These are phyloP conservation scores for Myrmecophaga tridactyla DNA, from an alignment of 2,113 vertebrate species.

Conservation along the genomic window DNA sequence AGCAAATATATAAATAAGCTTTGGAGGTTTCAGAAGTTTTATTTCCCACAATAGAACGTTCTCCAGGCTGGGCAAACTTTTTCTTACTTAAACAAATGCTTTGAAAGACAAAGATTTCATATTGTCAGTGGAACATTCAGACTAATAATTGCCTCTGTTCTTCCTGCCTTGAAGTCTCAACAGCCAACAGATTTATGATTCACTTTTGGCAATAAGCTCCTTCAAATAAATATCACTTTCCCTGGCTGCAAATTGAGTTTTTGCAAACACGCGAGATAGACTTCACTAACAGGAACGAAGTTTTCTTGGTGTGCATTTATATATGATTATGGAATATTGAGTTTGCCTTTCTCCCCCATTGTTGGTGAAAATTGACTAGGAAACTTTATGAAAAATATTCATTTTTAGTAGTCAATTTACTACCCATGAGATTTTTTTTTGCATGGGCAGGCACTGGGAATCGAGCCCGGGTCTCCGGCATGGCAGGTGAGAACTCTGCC, in stretches of 20 bases:
- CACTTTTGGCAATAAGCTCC: conserved; percentile 73
- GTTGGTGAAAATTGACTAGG: background rate
- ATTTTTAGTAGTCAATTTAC: background rate
- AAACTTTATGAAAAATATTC: background rate
- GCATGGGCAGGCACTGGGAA: too few relatives aligned
- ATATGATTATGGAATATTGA: background rate
- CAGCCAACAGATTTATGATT: conserved; percentile 70
- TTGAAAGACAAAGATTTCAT: conserved; percentile 77
- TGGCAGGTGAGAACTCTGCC: too few relatives aligned
- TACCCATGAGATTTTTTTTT: background rate
- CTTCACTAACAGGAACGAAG: conserved; percentile 49
- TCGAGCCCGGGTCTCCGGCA: too few relatives aligned
- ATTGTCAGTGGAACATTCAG: conserved; percentile 43
- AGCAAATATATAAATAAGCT: conserved; percentile 78
- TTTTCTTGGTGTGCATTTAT: conserved; percentile 14
- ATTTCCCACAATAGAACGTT: conserved; percentile 68
- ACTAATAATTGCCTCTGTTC: conserved; percentile 68
- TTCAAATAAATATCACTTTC: conserved; percentile 77
- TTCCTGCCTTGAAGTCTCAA: conserved; percentile 71
- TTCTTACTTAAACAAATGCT: conserved; percentile 70
- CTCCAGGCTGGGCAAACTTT: conserved; percentile 69
- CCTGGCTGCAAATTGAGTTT: conserved; percentile 62
- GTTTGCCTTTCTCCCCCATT: background rate
- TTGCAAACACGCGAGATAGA: conserved; percentile 51
- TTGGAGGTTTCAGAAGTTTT: conserved; percentile 65